Evolutionary conservation across 2,888 invertebrate genomes (phyloP), one percentile per base, ranked within the genome.

Genomic region (Rhingia rostrata): DNA sequence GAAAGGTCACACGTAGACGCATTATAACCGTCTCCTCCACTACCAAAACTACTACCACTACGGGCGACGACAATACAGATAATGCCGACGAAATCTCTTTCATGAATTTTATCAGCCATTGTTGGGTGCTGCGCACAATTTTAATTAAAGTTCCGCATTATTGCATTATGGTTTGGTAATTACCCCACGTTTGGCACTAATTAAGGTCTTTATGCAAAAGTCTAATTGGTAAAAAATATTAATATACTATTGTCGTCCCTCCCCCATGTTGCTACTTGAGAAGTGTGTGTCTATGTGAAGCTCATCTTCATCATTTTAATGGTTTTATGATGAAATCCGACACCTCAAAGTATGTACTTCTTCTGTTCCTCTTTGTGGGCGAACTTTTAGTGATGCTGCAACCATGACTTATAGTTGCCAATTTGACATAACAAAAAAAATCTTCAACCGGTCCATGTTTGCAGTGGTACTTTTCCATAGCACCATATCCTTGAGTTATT

Each of bases 141-240:
- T 83, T 83, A 83, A 83, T 83, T 83, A 83, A 78, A 83, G 78
- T 83, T 83, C 82, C 82, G 82, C 72, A 73, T 83, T 78, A 78
- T 78, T 83, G 78, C 72, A 67, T 73, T 67, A 63, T 49, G 61
- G 51, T 63, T 63, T 63, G 60, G 67, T 69, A 73, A 69, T 73
- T 78, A 83, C 78, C 67, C 9, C 49, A 73, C 66, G 67, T 77
- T 83, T 67, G 78, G 73, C 64, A 73, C 82, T 83, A 83, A 83
- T 83, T 83, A 73, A 63, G 67, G 82, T 67, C 67, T 45, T n/a
- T 41, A 41, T n/a, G 7, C 41, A 3, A 33, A 53, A 51, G 66
- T 73, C 75, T 43, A 58, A 58, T 41, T 43, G n/a, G n/a, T n/a
- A n/a, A 32, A 58, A 49, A 69, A 63, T n/a, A 33, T 22, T 22